phyloP scores from a whole-genome alignment of 2,888 invertebrate genomes.

The Lomographa bimaculata region DNA sequence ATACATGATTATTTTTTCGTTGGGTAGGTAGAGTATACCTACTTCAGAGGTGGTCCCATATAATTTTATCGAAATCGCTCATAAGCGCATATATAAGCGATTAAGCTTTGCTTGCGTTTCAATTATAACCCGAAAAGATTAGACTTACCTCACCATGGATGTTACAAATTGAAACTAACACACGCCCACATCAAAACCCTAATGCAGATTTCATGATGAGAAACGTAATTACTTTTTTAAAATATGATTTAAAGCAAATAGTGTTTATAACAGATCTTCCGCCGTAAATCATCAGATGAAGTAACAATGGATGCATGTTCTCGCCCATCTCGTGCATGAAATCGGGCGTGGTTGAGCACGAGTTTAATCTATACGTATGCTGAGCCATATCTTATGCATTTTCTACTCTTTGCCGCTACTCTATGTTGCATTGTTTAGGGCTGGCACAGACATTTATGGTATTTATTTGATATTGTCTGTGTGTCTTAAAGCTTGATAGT shows the following conservation, averaged over 20 bases:
- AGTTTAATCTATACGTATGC: constrained; percentile 38
- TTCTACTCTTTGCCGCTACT: constrained; percentile 5
- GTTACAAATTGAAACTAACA: no score
- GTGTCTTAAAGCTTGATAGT: constrained; percentile 3
- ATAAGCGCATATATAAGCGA: no score
- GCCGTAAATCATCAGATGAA: constrained; percentile 19
- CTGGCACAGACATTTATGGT: constrained; percentile 26
- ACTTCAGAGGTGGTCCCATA: no score
- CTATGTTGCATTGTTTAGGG: constrained; percentile 9
- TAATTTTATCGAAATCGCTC: no score
- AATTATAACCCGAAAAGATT: no score
- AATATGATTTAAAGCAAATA: background rate
- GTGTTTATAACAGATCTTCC: constrained; percentile 2
- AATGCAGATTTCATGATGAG: no score
- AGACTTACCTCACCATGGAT: no score
- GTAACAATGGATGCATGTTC: constrained; percentile 15
- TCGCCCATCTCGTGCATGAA: constrained; percentile 10
- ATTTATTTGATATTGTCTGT: constrained; percentile 29
- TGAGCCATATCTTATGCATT: constrained; percentile 22
- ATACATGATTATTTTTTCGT: no score
- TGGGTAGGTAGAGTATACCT: no score
- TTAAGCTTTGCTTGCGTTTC: no score
- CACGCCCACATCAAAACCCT: no score
- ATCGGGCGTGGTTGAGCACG: constrained; percentile 21
- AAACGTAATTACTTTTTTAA: background rate